A percentile compares a stretch with the other conserved stretches of the same genome.
Evolutionary conservation across 1,140 invertebrate species (phyloP).

Genomic region (Temnothorax nylanderi): DNA sequence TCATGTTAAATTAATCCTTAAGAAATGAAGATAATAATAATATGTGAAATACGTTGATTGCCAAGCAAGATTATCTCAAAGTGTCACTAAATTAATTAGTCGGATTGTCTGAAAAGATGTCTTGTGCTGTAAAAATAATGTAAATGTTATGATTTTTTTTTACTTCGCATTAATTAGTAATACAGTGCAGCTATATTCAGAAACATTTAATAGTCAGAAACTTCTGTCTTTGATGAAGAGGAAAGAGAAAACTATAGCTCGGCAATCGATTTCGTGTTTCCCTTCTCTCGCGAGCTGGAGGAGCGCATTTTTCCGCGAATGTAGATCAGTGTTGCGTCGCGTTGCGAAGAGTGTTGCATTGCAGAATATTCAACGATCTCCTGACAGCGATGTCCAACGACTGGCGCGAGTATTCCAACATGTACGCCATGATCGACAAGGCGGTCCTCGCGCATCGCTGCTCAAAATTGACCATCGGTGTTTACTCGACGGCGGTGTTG

Average conservation of each 20-base stretch:
- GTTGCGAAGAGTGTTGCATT: slow-evolving; percentile 14
- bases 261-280: background rate
- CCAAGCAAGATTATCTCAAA: background rate
- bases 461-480: slow-evolving; percentile 52
- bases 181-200: background rate
- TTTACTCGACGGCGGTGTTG: slow-evolving; percentile 46
- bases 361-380: slow-evolving; percentile 54
- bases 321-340: background rate
- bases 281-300: background rate
- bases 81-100: background rate
- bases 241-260: background rate
- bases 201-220: background rate
- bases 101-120: background rate
- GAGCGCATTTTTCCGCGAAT: slow-evolving; percentile 4
- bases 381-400: slow-evolving; percentile 50
- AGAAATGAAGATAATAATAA: background rate
- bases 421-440: slow-evolving; percentile 43
- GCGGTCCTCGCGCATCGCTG: slow-evolving; percentile 37
- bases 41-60: background rate
- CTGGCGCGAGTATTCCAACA: slow-evolving; percentile 29
- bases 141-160: background rate
- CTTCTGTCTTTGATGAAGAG: background rate
- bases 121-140: background rate
- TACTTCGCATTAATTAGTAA: background rate
- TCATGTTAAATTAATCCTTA: background rate